A percentile compares a stretch with the other conserved stretches of the same genome.
Evolutionary conservation across 2,888 invertebrate species (phyloP).

Genomic region (Dugesia japonica): DNA sequence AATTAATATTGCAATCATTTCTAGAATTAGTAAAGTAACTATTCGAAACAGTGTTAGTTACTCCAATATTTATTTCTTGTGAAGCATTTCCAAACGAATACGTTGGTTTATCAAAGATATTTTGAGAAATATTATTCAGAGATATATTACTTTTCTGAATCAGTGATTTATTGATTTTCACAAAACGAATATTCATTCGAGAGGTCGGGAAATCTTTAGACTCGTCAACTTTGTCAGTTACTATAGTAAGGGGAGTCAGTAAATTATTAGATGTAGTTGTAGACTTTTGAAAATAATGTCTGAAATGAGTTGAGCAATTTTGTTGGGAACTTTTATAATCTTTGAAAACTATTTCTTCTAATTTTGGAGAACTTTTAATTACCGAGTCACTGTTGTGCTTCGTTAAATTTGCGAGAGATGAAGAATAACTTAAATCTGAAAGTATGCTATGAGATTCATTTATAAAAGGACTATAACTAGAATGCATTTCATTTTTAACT

Average conservation of each 20-base stretch:
- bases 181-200: neutral
- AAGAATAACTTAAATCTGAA: conserved; percentile 4
- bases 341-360: neutral
- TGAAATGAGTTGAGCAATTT: neutral
- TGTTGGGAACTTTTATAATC: neutral
- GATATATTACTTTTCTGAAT: no score
- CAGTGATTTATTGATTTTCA: neutral
- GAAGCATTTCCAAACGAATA: no score
- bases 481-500: neutral
- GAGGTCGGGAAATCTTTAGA: neutral
- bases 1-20: neutral
- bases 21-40: neutral
- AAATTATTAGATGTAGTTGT: neutral
- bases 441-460: neutral
- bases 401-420: neutral
- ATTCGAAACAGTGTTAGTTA: neutral
- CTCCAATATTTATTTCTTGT: no score
- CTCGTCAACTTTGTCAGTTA: neutral
- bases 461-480: neutral
- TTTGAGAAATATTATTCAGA: no score
- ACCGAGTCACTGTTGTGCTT: neutral
- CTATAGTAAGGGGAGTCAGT: neutral
- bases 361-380: neutral
- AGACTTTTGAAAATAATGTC: neutral
- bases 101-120: no score